Evolutionary conservation across 2,797 vertebrate genomes (phyloP).

Genomic region (Melanotaenia pygmaea): DNA sequence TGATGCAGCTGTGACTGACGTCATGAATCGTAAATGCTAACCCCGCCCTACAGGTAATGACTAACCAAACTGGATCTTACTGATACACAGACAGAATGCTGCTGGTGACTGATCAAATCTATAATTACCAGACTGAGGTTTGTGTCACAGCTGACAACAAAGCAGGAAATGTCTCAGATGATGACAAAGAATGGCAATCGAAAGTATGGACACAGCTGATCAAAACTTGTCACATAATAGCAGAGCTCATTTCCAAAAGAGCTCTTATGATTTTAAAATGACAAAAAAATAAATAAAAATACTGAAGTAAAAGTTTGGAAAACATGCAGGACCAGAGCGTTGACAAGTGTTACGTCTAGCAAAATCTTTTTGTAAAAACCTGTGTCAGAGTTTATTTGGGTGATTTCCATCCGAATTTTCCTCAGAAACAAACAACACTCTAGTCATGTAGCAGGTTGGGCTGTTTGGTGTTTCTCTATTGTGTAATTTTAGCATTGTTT

Average conservation of each 20-base stretch:
- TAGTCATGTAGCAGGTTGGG: no score
- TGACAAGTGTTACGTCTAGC: no score
- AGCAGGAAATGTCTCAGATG: slow-evolving; percentile 1
- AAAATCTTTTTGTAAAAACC: no score
- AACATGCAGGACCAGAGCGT: not conserved
- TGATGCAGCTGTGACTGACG: slow-evolving; percentile 12
- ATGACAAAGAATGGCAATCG: not conserved
- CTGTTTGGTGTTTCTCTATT: no score
- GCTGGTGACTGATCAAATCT: not conserved
- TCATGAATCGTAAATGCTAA: not conserved
- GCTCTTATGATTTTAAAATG: not conserved
- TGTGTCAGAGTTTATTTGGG: no score
- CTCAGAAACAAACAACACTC: no score
- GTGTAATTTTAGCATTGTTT: no score
- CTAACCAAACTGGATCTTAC: slow-evolving; percentile 55
- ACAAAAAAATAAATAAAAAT: not conserved
- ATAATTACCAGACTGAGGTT: not conserved
- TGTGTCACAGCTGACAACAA: slow-evolving; percentile 3
- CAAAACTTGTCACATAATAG: not conserved
- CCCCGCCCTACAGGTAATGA: slow-evolving; percentile 14
- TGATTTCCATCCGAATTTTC: no score
- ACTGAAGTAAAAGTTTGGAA: not conserved
- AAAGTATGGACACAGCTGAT: not conserved
- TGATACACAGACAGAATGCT: not conserved
- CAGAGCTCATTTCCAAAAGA: not conserved